phyloP scores from a whole-genome alignment of 2,888 invertebrate species.

The Minunthozetes semirufus region DNA sequence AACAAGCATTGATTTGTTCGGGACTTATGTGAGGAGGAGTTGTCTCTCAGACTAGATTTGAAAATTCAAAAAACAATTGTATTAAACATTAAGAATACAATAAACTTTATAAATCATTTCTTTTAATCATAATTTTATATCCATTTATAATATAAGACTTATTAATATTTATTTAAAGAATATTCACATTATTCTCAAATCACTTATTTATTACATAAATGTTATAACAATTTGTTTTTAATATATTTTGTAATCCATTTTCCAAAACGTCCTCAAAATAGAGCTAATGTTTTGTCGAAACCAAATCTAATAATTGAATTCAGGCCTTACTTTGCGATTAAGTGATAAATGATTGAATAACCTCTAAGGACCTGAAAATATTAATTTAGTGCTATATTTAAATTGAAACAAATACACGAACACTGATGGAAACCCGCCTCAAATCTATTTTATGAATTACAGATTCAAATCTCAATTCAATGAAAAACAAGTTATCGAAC shows the following conservation, averaged over 20 bases:
- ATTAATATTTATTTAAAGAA: conserved; percentile 11
- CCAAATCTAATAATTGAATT: conserved; percentile 11
- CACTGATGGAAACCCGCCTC: neutral
- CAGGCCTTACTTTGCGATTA: conserved; percentile 17
- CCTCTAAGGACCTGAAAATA: neutral
- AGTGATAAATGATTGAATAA: conserved; percentile 27
- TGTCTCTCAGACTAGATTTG: neutral
- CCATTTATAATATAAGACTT: neutral
- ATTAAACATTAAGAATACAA: neutral
- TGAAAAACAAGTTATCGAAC: no score
- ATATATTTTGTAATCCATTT: neutral
- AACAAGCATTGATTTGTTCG: conserved; percentile 19
- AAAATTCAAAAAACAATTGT: conserved; percentile 14
- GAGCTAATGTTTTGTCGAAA: conserved; percentile 14
- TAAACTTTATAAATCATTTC: neutral
- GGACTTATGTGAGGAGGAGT: conserved; percentile 18
- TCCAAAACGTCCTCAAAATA: no score
- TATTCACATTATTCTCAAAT: neutral
- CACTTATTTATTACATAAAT: neutral
- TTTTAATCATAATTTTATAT: neutral
- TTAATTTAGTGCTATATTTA: conserved; percentile 8
- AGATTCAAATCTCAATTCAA: no score
- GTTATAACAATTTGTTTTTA: neutral
- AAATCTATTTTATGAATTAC: no score
- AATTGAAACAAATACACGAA: conserved; percentile 12